Percentiles rank a stretch among this genome's conserved stretches.
Evolutionary conservation across 2,888 invertebrate species (phyloP).

Genomic region (Carabus problematicus): DNA sequence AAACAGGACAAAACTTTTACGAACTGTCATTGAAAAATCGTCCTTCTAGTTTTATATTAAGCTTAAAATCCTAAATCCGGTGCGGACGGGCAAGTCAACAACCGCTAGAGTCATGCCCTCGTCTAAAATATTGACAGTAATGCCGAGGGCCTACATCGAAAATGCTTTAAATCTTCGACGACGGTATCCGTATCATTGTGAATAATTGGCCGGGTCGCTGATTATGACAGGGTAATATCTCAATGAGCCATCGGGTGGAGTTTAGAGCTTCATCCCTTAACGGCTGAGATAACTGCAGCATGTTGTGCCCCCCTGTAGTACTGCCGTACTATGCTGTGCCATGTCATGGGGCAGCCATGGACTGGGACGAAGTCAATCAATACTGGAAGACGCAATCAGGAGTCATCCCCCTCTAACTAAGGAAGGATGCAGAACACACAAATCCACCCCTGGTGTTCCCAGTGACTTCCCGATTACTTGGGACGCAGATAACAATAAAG

Average conservation of each 20-base stretch:
- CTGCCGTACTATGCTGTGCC: neutral
- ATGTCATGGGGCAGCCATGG: slow-evolving; percentile 5
- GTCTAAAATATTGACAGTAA: too few relatives aligned
- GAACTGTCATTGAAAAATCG: too few relatives aligned
- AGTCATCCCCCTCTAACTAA: slow-evolving; percentile 11
- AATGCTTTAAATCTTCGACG: too few relatives aligned
- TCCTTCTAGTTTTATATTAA: too few relatives aligned
- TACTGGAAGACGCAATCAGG: slow-evolving; percentile 15
- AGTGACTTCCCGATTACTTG: slow-evolving; percentile 3
- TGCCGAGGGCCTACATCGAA: too few relatives aligned
- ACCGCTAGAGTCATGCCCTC: too few relatives aligned
- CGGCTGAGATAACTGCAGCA: neutral
- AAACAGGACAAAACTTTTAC: too few relatives aligned
- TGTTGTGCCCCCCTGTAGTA: neutral
- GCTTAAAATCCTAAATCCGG: too few relatives aligned
- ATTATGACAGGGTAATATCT: slow-evolving; percentile 26
- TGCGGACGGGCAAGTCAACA: too few relatives aligned
- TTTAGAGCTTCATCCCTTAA: neutral
- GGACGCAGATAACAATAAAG: slow-evolving; percentile 10
- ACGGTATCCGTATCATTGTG: neutral
- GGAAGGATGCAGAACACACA: neutral
- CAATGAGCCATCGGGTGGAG: slow-evolving; percentile 2
- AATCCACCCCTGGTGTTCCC: too few relatives aligned
- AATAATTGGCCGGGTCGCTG: slow-evolving; percentile 19
- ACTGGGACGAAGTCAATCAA: slow-evolving; percentile 7